phyloP scores from a whole-genome alignment of 2,888 invertebrate genomes.

The Drosophila paramelanica region DNA sequence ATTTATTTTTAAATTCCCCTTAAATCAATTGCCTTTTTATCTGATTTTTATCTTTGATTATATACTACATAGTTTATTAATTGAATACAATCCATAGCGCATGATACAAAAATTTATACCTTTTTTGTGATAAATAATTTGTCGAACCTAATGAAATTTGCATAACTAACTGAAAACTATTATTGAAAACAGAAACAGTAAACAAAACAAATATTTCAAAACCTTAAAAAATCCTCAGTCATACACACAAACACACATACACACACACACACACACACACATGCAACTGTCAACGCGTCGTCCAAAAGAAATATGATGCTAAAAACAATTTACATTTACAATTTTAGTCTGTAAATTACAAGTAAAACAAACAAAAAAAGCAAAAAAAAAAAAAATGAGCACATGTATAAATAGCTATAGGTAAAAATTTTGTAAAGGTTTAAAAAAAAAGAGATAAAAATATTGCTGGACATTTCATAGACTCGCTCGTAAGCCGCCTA shows the following conservation, averaged over 20 bases:
- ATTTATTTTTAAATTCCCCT: conserved; percentile 67
- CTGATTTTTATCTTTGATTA: not conserved
- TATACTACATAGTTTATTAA: not conserved
- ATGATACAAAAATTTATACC: conserved; percentile 16
- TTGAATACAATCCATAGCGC: conserved; percentile 18
- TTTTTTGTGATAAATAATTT: conserved; percentile 66
- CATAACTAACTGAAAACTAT: conserved; percentile 19
- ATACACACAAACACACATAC: not conserved
- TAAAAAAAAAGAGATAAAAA: conserved; percentile 27
- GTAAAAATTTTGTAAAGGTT: conserved; percentile 59
- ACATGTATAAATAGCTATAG: conserved; percentile 69
- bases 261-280: conserved; percentile 1
- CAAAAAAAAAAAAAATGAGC: conserved; percentile 31
- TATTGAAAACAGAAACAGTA: conserved; percentile 14
- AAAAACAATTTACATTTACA: conserved; percentile 50
- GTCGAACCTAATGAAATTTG: conserved; percentile 32
- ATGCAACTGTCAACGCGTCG: conserved; percentile 61
- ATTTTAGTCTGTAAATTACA: conserved; percentile 60
- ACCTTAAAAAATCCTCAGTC: conserved; percentile 5
- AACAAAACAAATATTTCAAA: conserved; percentile 4
- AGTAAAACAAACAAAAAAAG: not conserved
- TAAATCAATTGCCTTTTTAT: conserved; percentile 13
- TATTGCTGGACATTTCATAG: conserved; percentile 72
- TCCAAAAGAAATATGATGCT: conserved; percentile 66
- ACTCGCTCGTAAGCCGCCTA: conserved; percentile 61